Evolutionary conservation across 2,888 invertebrate genomes (phyloP), one percentile per base, ranked within the genome.

Genomic region (Macrosoma leucophasiata): DNA sequence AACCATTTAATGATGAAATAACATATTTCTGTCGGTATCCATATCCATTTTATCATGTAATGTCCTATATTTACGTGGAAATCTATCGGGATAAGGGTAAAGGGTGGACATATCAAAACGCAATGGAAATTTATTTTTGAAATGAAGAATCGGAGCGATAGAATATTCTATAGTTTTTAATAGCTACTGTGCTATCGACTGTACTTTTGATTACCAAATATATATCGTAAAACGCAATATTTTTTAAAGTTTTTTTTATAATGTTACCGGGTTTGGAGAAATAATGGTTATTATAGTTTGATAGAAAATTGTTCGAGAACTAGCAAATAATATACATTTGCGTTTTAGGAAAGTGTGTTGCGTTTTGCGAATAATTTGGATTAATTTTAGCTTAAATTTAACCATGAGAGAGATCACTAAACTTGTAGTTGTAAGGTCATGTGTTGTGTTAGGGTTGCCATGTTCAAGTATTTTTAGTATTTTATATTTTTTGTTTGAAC

Each of bases 391-490:
- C 67, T 68, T 67, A 53, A 47, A 66, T 48, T 53, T 69, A 71
- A 69, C 55, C 56, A 73, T 62, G 77, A 79, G 81, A 81, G 81
- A 81, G 77, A 81, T 70, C 57, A 69, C 70, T n/a, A n/a, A n/a
- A n/a, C n/a, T n/a, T 66, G 65, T 75, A 74, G 69, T 58, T 66
- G 41, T 76, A 75, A 79, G 70, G 55, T 68, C 67, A 63, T 57
- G 55, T 62, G 58, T 51, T 47, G 62, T 63, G 58, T 58, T 61
- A 62, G 60, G 65, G 71, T 73, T 76, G 76, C 71, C 72, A 68
- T 59, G 48, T 41, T 46, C 47, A 33, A 46, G 54, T 59, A 54
- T 52, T 49, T 55, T 58, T 56, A 37, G 43, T 36, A 35, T 42
- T 42, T 44, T 28, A 34, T 33, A 46, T 36, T 41, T 41, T 46